A percentile compares a stretch with the other conserved stretches of the same genome.
These are phyloP conservation scores for Acleris emargana DNA, from an alignment of 2,888 invertebrate species.

Conservation along the genomic window DNA sequence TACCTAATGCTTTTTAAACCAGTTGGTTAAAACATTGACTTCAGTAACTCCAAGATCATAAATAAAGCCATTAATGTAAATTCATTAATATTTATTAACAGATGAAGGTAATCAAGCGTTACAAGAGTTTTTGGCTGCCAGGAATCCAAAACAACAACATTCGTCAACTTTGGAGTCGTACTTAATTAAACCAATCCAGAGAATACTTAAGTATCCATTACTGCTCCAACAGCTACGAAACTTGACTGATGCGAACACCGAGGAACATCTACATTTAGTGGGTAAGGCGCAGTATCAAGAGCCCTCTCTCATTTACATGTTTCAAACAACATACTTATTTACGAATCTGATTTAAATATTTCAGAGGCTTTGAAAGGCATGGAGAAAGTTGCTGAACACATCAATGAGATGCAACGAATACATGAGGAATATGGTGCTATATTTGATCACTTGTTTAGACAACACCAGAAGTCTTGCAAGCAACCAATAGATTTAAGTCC, in stretches of 20 bases:
- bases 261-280: conserved; percentile 96
- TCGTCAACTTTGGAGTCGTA: conserved; percentile 98
- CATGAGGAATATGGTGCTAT: conserved; percentile 99
- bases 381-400: conserved; percentile 99
- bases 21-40: not conserved
- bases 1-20: not conserved
- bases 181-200: conserved; percentile 98
- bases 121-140: conserved; percentile 96
- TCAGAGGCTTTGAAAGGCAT: conserved; percentile 97
- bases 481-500: conserved; percentile 98
- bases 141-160: conserved; percentile 98
- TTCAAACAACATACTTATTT: conserved; percentile 30
- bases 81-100: conserved; percentile 56
- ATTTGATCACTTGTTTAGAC: conserved; percentile 98
- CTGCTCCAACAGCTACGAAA: conserved; percentile 97
- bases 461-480: conserved; percentile 97
- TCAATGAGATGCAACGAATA: conserved; percentile 99
- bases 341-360: conserved; percentile 45
- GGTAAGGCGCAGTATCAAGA: conserved; percentile 81
- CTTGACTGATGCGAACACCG: conserved; percentile 95
- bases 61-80: conserved; percentile 19
- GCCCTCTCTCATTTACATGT: conserved; percentile 27
- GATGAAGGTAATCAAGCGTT: conserved; percentile 98
- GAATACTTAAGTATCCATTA: conserved; percentile 98
- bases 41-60: conserved; percentile 1